Evolutionary conservation across 2,888 invertebrate genomes (phyloP).

Genomic region (Hirtodrosophila trivittata): DNA sequence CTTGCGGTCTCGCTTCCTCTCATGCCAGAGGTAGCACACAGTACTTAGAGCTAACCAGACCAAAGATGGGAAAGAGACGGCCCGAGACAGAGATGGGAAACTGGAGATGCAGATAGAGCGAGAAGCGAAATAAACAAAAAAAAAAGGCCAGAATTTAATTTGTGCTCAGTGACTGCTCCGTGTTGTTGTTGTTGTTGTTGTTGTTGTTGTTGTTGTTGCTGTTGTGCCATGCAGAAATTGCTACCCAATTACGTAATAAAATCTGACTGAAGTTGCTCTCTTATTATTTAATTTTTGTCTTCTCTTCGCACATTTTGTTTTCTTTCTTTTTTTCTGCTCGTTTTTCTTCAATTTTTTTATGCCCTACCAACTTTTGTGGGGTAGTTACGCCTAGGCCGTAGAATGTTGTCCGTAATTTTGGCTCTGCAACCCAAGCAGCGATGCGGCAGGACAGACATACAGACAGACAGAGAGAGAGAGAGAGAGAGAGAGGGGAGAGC

Average conservation of each 20-base stretch:
- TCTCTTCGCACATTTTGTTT: conserved; percentile 24
- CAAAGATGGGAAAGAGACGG: neutral
- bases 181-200: conserved; percentile 27
- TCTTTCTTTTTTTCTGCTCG: conserved; percentile 10
- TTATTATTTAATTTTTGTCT: conserved; percentile 78
- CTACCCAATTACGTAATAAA: conserved; percentile 79
- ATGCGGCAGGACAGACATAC: too few relatives aligned
- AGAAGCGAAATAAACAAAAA: neutral
- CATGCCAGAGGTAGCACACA: neutral
- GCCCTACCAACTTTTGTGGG: conserved; percentile 17
- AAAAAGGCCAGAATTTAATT: conserved; percentile 72
- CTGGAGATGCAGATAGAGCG: neutral
- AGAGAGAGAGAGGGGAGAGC: neutral
- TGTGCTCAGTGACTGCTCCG: conserved; percentile 62
- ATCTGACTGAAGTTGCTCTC: conserved; percentile 76
- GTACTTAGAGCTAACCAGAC: neutral
- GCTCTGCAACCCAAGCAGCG: too few relatives aligned
- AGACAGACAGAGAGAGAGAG: neutral
- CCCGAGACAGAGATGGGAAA: conserved; percentile 6
- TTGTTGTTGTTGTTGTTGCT: conserved; percentile 33
- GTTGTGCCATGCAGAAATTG: conserved; percentile 69
- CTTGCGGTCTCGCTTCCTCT: neutral
- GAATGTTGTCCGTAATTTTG: neutral
- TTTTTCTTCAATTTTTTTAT: conserved; percentile 5
- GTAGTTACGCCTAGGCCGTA: conserved; percentile 3